Percentiles rank a stretch among this genome's conserved stretches.
Conservation (phyloP, 53 echinoderm and acorn worm species). For the Zoroaster sp. region DNA sequence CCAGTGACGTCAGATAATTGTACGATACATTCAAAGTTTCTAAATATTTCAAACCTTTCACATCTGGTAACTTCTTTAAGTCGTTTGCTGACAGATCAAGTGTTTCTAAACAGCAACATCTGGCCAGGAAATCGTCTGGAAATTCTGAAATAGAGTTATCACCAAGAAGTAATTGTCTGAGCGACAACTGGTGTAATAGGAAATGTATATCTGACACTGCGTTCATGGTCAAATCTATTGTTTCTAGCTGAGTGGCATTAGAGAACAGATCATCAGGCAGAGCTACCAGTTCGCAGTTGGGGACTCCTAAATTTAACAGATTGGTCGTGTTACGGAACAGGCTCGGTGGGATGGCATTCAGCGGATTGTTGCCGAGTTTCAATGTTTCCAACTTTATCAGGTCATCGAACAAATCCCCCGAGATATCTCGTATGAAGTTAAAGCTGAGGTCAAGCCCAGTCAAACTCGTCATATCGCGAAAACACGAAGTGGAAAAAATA, state of each 20-base stretch:
- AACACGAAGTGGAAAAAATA: slow-evolving; percentile 19
- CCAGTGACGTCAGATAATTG: not conserved
- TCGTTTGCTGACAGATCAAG: slow-evolving; percentile 27
- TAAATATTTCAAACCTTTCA: slow-evolving; percentile 8
- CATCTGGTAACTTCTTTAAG: not conserved
- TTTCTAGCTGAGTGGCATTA: slow-evolving; percentile 1
- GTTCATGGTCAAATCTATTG: slow-evolving; percentile 33
- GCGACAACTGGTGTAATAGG: not conserved
- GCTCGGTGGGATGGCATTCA: not conserved
- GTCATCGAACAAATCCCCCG: slow-evolving; percentile 7
- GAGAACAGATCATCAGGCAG: not conserved
- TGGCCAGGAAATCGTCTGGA: not conserved
- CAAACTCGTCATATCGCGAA: not conserved
- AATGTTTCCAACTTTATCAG: not conserved
- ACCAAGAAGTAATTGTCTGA: not conserved
- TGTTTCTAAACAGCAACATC: not conserved
- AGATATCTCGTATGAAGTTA: slow-evolving; percentile 40
- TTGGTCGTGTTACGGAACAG: not conserved
- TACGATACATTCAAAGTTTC: not conserved
- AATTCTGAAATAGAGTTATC: slow-evolving; percentile 3
- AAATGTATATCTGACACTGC: not conserved
- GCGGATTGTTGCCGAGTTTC: slow-evolving; percentile 9
- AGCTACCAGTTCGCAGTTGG: not conserved
- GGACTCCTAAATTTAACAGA: not conserved
- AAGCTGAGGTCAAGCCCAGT: slow-evolving; percentile 18